Conservation (phyloP, 2,797 vertebrate genomes). For the Luscinia megarhynchos region DNA sequence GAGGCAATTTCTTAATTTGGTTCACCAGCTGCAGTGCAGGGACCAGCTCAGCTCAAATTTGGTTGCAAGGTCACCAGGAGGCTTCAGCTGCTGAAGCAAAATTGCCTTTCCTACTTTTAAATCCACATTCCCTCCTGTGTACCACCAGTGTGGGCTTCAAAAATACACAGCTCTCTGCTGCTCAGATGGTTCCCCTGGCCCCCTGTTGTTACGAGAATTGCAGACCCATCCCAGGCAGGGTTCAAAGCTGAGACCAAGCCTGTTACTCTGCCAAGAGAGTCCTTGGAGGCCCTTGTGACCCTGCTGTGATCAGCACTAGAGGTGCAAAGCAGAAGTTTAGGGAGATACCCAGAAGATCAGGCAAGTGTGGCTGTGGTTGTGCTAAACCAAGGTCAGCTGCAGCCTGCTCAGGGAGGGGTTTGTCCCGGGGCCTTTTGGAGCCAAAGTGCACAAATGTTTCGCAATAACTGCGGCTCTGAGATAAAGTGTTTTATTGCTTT, state of each 20-base stretch:
- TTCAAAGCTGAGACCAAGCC: neutral
- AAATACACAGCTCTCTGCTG: neutral
- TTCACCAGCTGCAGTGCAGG: rapidly evolving
- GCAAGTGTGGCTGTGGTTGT: neutral
- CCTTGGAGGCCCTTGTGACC: rapidly evolving
- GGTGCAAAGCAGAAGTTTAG: neutral
- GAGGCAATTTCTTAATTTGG: neutral
- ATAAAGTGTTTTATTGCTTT: conserved; percentile 26
- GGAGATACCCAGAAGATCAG: neutral
- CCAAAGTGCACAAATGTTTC: neutral
- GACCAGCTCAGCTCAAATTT: neutral
- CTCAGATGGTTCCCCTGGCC: neutral
- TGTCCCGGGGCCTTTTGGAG: neutral
- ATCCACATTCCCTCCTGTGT: neutral
- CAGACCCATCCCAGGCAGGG: neutral
- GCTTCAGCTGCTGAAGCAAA: neutral
- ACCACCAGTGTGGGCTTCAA: neutral
- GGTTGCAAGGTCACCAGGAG: neutral
- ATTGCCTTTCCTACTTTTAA: neutral
- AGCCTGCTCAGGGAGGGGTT: neutral
- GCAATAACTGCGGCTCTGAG: neutral
- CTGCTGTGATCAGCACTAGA: neutral
- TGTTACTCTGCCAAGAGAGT: neutral
- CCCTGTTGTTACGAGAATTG: neutral
- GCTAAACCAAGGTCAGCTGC: neutral